Base-by-base conservation (phyloP, 2,888 invertebrate genomes). In the Dichetophora obliterata region DNA sequence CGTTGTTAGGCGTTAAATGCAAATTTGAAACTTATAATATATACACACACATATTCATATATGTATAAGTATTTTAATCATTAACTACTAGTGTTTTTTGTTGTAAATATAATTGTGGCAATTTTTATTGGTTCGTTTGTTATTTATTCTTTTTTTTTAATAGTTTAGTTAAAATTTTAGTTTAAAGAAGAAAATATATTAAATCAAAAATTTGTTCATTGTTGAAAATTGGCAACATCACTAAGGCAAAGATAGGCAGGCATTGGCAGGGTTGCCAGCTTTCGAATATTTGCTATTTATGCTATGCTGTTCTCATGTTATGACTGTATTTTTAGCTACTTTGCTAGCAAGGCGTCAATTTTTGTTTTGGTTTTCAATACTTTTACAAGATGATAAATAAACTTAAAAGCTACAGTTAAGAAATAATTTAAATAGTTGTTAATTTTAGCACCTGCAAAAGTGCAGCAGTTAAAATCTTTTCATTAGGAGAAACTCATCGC, bases 321-420 rank as follows among this genome's bases (percentile, higher is more conserved):
- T 22, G 50, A 34, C 50, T n/a, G 16, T 14, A n/a, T 27, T 75
- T 69, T 37, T 27, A 34, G 54, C 81, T 83, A 87, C 89, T 87
- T 88, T 85, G 87, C 87, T 86, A 88, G 88, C 88, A 88, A 89
- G 88, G 89, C 80, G 86, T 82, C 88, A 88, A 88, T 88, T 86
- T 83, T 78, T 82, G 43, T 43, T 27, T 69, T 70, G 71, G 61
- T 79, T 77, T 80, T 78, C 79, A 68, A 27, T 19, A 14, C n/a
- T 6, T 59, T 14, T 54, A 59, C 31, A 24, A 27, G 65, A 75
- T 78, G 79, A 80, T 82, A 78, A 75, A 70, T 74, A 37, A 63
- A 73, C 76, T 69, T 77, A 61, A 69, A 37, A 74, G 9, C 27
- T 52, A 75, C 63, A 73, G 34, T 59, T 73, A 69, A 70, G 70